phyloP scores from a whole-genome alignment of 2,888 invertebrate species.

The Chrysolina americana region DNA sequence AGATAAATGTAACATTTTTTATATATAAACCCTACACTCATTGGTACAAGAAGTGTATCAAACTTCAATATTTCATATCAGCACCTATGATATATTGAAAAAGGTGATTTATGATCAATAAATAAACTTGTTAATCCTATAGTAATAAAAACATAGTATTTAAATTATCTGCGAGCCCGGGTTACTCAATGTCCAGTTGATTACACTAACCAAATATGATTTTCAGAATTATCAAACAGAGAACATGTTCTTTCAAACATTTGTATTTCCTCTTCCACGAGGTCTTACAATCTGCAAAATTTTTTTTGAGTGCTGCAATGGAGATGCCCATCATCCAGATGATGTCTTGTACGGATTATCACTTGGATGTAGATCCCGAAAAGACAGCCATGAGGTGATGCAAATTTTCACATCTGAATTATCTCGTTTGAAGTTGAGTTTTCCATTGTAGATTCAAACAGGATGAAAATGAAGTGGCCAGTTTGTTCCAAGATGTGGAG shows the following conservation, averaged over 20 bases:
- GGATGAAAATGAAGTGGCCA: constrained; percentile 54
- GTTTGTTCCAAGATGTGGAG: constrained; percentile 70
- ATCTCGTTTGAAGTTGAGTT: not conserved
- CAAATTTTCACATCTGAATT: not conserved
- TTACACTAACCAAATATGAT: constrained; percentile 4
- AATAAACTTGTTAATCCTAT: too few species aligned
- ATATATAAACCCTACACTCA: too few species aligned
- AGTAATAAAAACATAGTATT: too few species aligned
- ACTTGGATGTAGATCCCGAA: constrained; percentile 92
- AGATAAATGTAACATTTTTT: too few species aligned
- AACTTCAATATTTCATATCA: too few species aligned
- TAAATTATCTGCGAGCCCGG: too few species aligned
- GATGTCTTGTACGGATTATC: constrained; percentile 91
- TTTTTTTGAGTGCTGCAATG: constrained; percentile 93
- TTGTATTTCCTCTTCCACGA: constrained; percentile 92
- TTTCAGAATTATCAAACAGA: constrained; percentile 82
- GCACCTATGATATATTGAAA: too few species aligned
- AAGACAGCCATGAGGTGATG: constrained; percentile 81
- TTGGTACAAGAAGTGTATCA: too few species aligned
- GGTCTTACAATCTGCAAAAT: constrained; percentile 89
- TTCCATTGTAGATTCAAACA: constrained; percentile 53
- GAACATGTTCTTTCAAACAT: constrained; percentile 88
- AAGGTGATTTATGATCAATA: too few species aligned
- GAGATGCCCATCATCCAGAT: constrained; percentile 93
- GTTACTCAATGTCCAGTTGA: too few species aligned